A percentile compares a stretch with the other conserved stretches of the same genome.
These are phyloP conservation scores for Hirudo medicinalis DNA, from an alignment of 1,140 invertebrate genomes.

Conservation along the genomic window DNA sequence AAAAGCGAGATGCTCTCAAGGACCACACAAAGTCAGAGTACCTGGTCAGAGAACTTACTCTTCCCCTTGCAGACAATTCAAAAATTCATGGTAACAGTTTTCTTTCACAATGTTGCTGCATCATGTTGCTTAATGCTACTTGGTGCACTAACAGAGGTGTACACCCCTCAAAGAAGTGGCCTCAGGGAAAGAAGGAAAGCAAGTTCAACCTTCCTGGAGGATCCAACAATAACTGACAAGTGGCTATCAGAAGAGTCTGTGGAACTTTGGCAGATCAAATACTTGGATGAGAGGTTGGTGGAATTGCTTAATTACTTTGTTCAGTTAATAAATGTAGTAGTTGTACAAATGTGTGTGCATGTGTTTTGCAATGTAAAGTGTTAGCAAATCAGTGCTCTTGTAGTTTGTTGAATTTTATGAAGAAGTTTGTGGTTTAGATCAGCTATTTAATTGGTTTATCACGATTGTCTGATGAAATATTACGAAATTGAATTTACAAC, in stretches of 20 bases:
- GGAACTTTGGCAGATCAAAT: constrained; percentile 90
- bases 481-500: neutral
- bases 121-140: neutral
- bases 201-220: constrained; percentile 35
- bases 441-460: neutral
- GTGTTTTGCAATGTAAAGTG: no score
- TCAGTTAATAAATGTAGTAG: no score
- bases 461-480: neutral
- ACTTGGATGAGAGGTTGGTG: constrained; percentile 66
- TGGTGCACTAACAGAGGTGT: constrained; percentile 55
- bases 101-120: neutral
- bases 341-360: neutral
- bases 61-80: constrained; percentile 57
- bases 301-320: no score
- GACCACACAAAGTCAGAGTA: constrained; percentile 81
- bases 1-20: constrained; percentile 70
- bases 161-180: constrained; percentile 73
- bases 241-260: constrained; percentile 92
- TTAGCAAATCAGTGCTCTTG: no score
- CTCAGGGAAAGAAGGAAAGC: constrained; percentile 69
- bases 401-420: no score
- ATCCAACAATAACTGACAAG: constrained; percentile 55
- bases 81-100: neutral
- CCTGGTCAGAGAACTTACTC: constrained; percentile 77
- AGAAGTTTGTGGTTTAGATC: no score